phyloP scores from a whole-genome alignment of 2,888 invertebrate genomes.

The Eumerus sabulonum region DNA sequence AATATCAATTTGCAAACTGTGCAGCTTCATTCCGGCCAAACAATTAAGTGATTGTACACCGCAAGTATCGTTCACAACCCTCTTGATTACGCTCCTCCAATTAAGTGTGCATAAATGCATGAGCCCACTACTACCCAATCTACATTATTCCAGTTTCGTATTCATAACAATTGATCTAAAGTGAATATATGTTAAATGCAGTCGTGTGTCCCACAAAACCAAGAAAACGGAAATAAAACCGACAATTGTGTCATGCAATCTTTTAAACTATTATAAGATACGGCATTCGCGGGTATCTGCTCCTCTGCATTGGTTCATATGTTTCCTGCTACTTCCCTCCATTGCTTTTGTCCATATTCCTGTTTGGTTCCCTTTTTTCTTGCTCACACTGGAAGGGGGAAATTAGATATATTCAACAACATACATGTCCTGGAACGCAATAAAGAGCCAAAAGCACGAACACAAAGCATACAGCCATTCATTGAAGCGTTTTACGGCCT shows the following conservation, averaged over 20 bases:
- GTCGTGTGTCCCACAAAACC: conserved; percentile 1
- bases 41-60: conserved; percentile 26
- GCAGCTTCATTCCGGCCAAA: too few species aligned
- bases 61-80: conserved; percentile 6
- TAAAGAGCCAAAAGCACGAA: conserved; percentile 3
- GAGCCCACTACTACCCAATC: conserved; percentile 5
- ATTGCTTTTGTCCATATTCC: conserved; percentile 6
- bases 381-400: conserved; percentile 2
- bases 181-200: conserved; percentile 38
- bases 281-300: conserved; percentile 16
- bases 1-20: too few species aligned
- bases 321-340: too few species aligned
- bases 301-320: too few species aligned
- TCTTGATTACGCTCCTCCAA: conserved; percentile 31
- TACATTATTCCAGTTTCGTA: background rate
- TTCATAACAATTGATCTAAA: conserved; percentile 35
- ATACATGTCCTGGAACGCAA: conserved; percentile 2
- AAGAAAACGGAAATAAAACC: too few species aligned
- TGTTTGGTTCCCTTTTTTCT: background rate
- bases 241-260: conserved; percentile 40
- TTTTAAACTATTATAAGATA: conserved; percentile 31
- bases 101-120: conserved; percentile 59
- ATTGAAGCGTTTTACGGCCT: too few species aligned
- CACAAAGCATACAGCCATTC: too few species aligned
- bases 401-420: conserved; percentile 11